Base-by-base conservation (phyloP, 2,113 vertebrate species). In the Antechinus flavipes region DNA sequence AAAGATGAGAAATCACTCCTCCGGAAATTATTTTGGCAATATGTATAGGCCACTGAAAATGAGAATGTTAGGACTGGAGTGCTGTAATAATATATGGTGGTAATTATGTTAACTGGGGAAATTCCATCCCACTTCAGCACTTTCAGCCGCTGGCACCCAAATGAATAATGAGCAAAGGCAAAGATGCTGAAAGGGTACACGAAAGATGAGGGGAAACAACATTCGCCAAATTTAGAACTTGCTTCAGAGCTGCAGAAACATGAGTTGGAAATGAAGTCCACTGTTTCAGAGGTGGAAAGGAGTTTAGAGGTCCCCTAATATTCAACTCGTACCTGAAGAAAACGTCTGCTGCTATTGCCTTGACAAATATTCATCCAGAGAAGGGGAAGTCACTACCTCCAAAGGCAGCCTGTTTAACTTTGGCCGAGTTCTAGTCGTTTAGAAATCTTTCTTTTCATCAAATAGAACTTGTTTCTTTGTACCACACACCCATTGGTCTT, bases 51-150 rank as follows among this genome's bases (percentile, higher is more conserved):
- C 97, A 97, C 93, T 14, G 95, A 95, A 98, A 98, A 98, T 96
- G 96, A 98, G 95, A 94, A 97, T 97, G 91, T 97, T 97, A 96
- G 95, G 97, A 97, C 96, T 97, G 97, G 68, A 94, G 95, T 94
- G 93, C 97, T 96, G 95, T 91, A 95, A 97, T 98, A 98, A 98
- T 97, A 98, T 97, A 97, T 95, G 95, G 96, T 94, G 97, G 96
- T 97, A 98, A 98, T 98, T 98, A 98, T 93, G 97, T 98, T 98
- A 98, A 98, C 97, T 97, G 97, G 97, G 96, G 96, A 97, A 98
- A 98, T 98, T 97, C 97, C 91, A 97, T 96, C 94, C 91, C 93
- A 97, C 93, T 97, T 96, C 97, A 96, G 97, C 96, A 97, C 93
- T 98, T 98, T 97, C 96, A 94, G 95, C 46, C 96, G 84, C 94